Evolutionary conservation across 2,797 vertebrate species (phyloP), one percentile per base, ranked within the genome.

Genomic region (Lepilemur ruficaudatus): DNA sequence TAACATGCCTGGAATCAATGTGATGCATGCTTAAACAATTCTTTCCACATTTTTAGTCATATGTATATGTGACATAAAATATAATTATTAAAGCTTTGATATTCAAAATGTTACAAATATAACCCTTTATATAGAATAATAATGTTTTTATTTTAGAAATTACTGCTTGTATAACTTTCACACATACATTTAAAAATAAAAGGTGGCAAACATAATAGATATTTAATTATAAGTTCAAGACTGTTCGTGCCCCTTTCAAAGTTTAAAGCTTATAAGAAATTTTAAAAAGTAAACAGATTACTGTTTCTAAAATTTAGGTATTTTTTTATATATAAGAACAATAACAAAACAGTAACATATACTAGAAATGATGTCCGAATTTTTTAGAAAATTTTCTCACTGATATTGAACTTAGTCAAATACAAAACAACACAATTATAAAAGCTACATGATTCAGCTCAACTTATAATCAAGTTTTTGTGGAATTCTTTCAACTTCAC

Each of bases 1-100:
- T 94, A 96, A 92, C 23, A 89, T 83, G 70, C 48, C 85, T 94
- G 38, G 48, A 88, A 97, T 88, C 79, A 95, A 96, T 86, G 50
- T 87, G 50, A 81, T 95, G 30, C 17, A 72, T 85, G 35, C 35
- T 89, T 93, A 80, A 84, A 89, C 14, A 96, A 90, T 23, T 92
- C 65, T n/a, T 13, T 35, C 30, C 23, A 32, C 38, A 55, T 38
- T 79, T 80, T 70, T 46, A 92, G 50, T 9, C 30, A 15, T 85
- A 89, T 70, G 78, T 88, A 83, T 55, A 90, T 83, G 41, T 65
- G 87, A 83, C 5, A 95, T 83, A 88, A 97, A 94, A 86, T 92
- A 38, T 30, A 95, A 94, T 93, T 78, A 95, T 76, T 7, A 92
- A 78, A 93, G 46, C 8, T 95, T 92, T 85, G 18, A 43, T 57